Percentiles rank a stretch among this genome's conserved stretches.
Evolutionary conservation across 2,797 vertebrate species (phyloP).

Genomic region (Zalophus californianus): DNA sequence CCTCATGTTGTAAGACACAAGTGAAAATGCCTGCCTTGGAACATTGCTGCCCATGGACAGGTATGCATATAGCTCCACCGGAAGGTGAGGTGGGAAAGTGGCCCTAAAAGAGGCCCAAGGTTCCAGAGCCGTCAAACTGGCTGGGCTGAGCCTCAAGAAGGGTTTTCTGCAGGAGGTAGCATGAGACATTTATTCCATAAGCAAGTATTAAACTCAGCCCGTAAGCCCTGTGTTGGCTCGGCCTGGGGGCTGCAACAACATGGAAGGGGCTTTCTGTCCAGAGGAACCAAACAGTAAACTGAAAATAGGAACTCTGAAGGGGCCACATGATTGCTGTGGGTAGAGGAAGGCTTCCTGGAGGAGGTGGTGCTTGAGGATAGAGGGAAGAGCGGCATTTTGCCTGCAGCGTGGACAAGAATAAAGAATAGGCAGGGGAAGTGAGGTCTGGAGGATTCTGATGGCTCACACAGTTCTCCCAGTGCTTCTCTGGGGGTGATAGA

Average conservation of each 20-base stretch:
- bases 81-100: neutral
- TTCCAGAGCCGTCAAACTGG: neutral
- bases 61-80: too few species aligned
- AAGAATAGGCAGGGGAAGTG: neutral
- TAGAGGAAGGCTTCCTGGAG: slow-evolving; percentile 12
- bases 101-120: neutral
- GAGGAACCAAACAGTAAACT: neutral
- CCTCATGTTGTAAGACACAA: neutral
- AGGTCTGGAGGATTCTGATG: neutral
- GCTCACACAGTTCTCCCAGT: neutral
- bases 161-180: neutral
- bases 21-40: neutral
- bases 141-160: neutral
- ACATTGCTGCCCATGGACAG: neutral
- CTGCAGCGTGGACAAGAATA: neutral
- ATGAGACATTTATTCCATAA: neutral
- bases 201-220: neutral
- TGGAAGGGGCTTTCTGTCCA: neutral
- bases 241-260: neutral
- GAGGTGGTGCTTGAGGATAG: neutral
- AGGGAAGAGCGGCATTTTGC: neutral
- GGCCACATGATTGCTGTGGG: neutral
- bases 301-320: neutral
- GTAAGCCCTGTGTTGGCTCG: neutral
- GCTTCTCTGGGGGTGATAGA: neutral